Conservation (phyloP, 1,140 invertebrate genomes). For the Drosophila kikkawai region DNA sequence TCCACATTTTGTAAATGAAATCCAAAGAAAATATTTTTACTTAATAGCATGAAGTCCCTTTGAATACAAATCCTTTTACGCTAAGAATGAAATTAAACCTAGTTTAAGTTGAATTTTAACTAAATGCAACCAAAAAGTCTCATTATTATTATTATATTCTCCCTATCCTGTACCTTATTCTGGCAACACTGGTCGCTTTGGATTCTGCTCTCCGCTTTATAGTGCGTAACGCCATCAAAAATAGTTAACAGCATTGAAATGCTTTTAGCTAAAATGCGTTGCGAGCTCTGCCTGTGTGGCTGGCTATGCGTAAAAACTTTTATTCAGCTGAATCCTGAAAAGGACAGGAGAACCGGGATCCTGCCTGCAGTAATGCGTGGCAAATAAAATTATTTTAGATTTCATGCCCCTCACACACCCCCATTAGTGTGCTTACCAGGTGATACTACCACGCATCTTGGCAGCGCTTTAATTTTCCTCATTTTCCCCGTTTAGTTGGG, state of each 20-base stretch:
- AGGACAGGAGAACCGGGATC: neutral
- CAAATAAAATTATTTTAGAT: conserved; percentile 66
- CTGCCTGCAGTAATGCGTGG: conserved; percentile 27
- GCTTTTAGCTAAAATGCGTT: conserved; percentile 74
- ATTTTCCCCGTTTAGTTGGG: conserved; percentile 1
- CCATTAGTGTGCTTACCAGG: conserved; percentile 13
- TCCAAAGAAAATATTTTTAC: too few species aligned
- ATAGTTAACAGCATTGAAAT: conserved; percentile 80
- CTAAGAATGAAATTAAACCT: neutral
- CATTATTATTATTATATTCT: neutral
- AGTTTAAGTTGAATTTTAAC: neutral
- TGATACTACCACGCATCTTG: conserved; percentile 26
- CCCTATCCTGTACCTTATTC: neutral
- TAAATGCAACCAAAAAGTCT: neutral
- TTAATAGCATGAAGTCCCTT: neutral
- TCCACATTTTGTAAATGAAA: neutral
- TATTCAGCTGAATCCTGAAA: conserved; percentile 6
- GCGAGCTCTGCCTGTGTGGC: conserved; percentile 34
- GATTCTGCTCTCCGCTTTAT: conserved; percentile 47
- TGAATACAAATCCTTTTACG: neutral
- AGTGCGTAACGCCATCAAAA: conserved; percentile 77
- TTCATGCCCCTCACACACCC: conserved; percentile 15
- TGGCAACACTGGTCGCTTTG: neutral
- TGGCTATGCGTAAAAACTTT: conserved; percentile 63
- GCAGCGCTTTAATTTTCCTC: conserved; percentile 29